Evolutionary conservation across 1,140 invertebrate species (phyloP).

Genomic region (Drosophila burlai): DNA sequence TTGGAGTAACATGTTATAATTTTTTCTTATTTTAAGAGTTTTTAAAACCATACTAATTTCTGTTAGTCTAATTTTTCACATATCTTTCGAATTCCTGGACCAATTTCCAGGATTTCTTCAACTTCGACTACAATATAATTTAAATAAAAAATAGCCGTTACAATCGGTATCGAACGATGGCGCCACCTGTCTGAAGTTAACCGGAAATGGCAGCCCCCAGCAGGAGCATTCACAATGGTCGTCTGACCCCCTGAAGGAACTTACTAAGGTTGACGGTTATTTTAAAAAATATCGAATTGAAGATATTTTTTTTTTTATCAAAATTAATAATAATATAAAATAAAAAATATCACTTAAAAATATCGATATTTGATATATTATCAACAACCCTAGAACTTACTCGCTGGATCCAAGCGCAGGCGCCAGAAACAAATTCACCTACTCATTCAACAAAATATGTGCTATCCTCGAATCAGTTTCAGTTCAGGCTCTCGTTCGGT

Average conservation of each 20-base stretch:
- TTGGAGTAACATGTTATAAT: no score
- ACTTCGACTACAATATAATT: neutral
- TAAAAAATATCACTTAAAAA: no score
- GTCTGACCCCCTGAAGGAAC: neutral
- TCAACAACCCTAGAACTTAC: constrained; percentile 1
- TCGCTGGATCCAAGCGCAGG: constrained; percentile 23
- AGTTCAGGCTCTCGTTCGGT: constrained; percentile 77
- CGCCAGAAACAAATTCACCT: constrained; percentile 56
- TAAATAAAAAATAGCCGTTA: neutral
- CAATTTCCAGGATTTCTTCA: neutral
- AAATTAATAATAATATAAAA: no score
- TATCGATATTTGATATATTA: no score
- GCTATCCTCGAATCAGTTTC: constrained; percentile 62
- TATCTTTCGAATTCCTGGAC: neutral
- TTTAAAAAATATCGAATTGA: no score
- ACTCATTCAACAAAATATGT: constrained; percentile 79
- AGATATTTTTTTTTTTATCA: no score
- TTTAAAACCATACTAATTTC: no score
- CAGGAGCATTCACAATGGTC: constrained; percentile 17
- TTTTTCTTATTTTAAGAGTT: no score
- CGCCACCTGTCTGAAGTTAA: constrained; percentile 2
- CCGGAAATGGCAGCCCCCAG: neutral
- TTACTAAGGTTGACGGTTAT: no score
- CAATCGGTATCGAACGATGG: constrained; percentile 3
- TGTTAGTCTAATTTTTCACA: neutral